Conservation (phyloP, 2,888 invertebrate genomes). For the Lycia hirtaria region DNA sequence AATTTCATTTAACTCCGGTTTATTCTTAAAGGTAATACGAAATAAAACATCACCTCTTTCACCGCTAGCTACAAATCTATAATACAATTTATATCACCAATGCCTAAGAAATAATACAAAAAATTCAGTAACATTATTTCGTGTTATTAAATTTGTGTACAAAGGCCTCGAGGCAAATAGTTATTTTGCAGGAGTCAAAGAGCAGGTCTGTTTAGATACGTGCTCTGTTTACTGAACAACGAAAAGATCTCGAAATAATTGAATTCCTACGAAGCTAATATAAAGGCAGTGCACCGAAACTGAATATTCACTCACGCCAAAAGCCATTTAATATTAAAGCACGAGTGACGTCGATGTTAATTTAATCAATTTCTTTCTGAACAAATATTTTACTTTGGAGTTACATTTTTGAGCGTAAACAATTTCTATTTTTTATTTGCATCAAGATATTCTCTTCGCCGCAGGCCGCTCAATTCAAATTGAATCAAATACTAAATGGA, state of each 20-base stretch:
- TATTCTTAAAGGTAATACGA: too few relatives aligned
- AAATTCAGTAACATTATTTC: conserved; percentile 13
- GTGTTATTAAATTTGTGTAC: conserved; percentile 19
- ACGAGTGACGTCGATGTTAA: background rate
- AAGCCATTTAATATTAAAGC: conserved; percentile 10
- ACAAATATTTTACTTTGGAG: background rate
- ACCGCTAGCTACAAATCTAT: background rate
- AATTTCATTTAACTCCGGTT: too few relatives aligned
- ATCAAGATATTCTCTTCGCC: background rate
- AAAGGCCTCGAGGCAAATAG: conserved; percentile 13
- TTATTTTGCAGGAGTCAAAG: conserved; percentile 17
- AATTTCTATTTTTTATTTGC: conserved; percentile 7
- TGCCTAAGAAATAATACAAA: conserved; percentile 11
- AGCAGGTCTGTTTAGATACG: conserved; percentile 17
- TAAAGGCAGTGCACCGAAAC: conserved; percentile 13
- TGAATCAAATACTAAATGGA: too few relatives aligned
- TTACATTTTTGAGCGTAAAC: conserved; percentile 1
- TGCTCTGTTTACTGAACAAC: conserved; percentile 18
- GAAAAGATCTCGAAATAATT: conserved; percentile 17
- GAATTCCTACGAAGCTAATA: conserved; percentile 12
- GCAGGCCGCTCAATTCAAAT: background rate
- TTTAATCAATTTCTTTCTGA: conserved; percentile 6
- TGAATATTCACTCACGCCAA: background rate
- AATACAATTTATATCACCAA: background rate
- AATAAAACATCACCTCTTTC: too few relatives aligned